Evolutionary conservation across 2,888 invertebrate genomes (phyloP).

Genomic region (Saturnia pavonia): DNA sequence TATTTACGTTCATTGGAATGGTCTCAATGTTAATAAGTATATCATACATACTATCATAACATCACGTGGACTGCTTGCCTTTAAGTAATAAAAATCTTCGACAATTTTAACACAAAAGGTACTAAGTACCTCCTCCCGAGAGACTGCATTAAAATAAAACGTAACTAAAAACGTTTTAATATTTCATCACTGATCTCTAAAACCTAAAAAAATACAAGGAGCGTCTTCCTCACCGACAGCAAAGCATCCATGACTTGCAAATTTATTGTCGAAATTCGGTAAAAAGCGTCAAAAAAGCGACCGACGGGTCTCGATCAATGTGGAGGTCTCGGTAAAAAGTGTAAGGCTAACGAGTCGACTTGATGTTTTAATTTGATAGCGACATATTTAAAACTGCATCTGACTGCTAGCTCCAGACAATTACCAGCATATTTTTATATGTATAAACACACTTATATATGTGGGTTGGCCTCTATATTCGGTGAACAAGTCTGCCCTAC

Average conservation of each 20-base stretch:
- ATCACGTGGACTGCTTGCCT: too few species aligned
- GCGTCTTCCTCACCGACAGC: constrained; percentile 46
- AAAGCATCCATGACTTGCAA: constrained; percentile 64
- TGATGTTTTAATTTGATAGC: constrained; percentile 64
- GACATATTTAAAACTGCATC: constrained; percentile 40
- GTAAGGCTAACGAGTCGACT: constrained; percentile 55
- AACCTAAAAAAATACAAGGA: constrained; percentile 44
- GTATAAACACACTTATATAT: neutral
- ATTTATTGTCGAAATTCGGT: constrained; percentile 25
- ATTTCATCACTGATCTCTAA: constrained; percentile 27
- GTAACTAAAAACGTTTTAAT: neutral
- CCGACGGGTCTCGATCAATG: constrained; percentile 50
- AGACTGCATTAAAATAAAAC: neutral
- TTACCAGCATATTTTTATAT: neutral
- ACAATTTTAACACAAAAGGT: neutral
- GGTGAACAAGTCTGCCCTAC: too few species aligned
- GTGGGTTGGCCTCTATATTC: too few species aligned
- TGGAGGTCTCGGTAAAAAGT: constrained; percentile 43
- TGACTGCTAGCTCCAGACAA: neutral
- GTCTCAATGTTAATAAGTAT: too few species aligned
- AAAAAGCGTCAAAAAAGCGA: constrained; percentile 54
- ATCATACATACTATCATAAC: too few species aligned
- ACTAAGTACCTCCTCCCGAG: neutral
- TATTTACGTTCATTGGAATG: too few species aligned
- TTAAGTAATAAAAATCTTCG: too few species aligned